Evolutionary conservation across 2,888 invertebrate genomes (phyloP), one percentile per base, ranked within the genome.

Genomic region (Melangyna quadrimaculata): DNA sequence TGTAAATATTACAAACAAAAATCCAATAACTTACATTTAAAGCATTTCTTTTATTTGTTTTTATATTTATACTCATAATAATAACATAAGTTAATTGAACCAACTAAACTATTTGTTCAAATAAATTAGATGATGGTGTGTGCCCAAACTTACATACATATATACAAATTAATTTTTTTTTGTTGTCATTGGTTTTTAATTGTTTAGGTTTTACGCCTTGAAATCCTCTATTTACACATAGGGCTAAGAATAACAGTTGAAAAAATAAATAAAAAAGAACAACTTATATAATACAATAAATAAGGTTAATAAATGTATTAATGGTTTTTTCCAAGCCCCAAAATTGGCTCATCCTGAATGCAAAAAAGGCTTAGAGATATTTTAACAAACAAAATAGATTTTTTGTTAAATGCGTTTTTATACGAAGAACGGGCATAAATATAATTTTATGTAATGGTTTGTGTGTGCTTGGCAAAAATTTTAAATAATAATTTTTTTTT

Each of bases 1-100:
- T 84, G 84, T 80, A 84, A 79, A 84, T 80, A 80, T 80, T 84
- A 84, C 79, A 84, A 79, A 75, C 51, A 71, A 67, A 74, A 73
- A 61, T 65, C 40, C 57, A 70, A 53, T 78, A 65, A 59, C 32
- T 61, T 74, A 69, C 61, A 67, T 40, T 45, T 65, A 55, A 55
- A 71, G 43, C 53, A n/a, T 71, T 71, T 51, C 45, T 37, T 48
- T 40, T 10, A 19, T 48, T 73, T 61, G 19, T 61, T 59, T 67
- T 57, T 55, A 80, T 29, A 61, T 61, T 59, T 59, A 22, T 24
- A 74, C 29, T 48, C 57, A 69, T 67, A 9, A 67, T 22, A 24
- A 35, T 19, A 69, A 74, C 51, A 22, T 14, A 59, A 0, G 22
- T 61, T 24, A 79, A 65, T 12, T 43, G 14, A 45, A 80, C 10